These are phyloP conservation scores for Rhinichthys osculus DNA, from an alignment of 2,797 vertebrate species.

Conservation along the genomic window DNA sequence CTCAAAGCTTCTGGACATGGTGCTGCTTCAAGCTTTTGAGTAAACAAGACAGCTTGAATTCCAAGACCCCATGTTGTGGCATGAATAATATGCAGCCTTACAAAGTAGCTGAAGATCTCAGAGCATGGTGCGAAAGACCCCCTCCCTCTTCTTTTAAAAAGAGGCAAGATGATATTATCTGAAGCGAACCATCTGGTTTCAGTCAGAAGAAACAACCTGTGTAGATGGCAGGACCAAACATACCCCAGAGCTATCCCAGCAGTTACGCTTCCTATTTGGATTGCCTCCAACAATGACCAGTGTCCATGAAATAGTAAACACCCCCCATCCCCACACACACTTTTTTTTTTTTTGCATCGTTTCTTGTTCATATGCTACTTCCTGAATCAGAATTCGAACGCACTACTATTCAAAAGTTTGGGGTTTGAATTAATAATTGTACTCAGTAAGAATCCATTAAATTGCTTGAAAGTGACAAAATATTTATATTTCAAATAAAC, in stretches of 20 bases:
- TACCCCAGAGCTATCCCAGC: slow-evolving; percentile 35
- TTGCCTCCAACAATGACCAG: slow-evolving; percentile 21
- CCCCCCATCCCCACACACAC: neutral
- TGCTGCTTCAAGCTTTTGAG: slow-evolving; percentile 81
- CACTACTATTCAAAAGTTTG: neutral
- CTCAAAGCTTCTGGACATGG: slow-evolving; percentile 88
- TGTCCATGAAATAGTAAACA: neutral
- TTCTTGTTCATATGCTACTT: neutral
- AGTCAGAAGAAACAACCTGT: slow-evolving; percentile 54
- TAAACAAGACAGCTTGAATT: slow-evolving; percentile 84
- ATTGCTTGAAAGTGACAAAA: neutral
- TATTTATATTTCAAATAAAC: neutral
- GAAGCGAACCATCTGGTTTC: slow-evolving; percentile 85
- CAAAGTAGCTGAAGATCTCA: slow-evolving; percentile 82
- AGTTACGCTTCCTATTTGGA: slow-evolving; percentile 14
- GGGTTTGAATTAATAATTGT: neutral
- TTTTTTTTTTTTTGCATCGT: neutral
- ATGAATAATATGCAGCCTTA: slow-evolving; percentile 83
- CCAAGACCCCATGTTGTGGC: slow-evolving; percentile 80
- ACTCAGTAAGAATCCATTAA: neutral
- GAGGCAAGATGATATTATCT: slow-evolving; percentile 77
- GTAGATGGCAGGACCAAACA: slow-evolving; percentile 20
- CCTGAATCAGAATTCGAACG: neutral
- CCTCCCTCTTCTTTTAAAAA: slow-evolving; percentile 68
- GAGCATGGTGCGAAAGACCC: slow-evolving; percentile 81